phyloP scores from a whole-genome alignment of 2,888 invertebrate genomes.

The Macrosiphum euphorbiae region DNA sequence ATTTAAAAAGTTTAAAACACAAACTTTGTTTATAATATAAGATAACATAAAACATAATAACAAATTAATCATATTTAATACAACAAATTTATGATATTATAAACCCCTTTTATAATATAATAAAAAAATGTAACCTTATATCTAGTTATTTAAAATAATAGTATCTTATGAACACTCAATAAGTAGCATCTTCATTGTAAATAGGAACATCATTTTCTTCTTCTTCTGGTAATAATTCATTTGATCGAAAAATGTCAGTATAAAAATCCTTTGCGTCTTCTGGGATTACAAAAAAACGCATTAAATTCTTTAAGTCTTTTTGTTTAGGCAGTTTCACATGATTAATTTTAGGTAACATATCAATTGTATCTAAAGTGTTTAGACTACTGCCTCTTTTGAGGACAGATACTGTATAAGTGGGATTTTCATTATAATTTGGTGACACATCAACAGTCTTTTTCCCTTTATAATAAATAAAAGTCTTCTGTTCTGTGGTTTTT shows the following conservation, averaged over 20 bases:
- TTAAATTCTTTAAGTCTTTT: constrained; percentile 7
- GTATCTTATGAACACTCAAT: not conserved
- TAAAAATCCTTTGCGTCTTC: constrained; percentile 17
- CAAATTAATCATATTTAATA: too few species aligned
- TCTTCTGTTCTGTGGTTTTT: not conserved
- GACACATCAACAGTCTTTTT: constrained; percentile 11
- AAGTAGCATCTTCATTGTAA: constrained; percentile 35
- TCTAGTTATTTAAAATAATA: not conserved
- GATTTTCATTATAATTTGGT: constrained; percentile 10
- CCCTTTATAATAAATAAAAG: not conserved
- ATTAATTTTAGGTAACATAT: not conserved
- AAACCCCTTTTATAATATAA: not conserved
- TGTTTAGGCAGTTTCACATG: not conserved
- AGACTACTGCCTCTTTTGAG: constrained; percentile 1
- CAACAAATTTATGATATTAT: too few species aligned
- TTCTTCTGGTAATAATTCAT: not conserved
- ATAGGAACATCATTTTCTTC: constrained; percentile 18
- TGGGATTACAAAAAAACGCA: not conserved
- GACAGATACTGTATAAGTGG: not conserved
- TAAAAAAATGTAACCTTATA: not conserved
- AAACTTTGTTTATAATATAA: not conserved
- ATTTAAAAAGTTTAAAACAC: not conserved
- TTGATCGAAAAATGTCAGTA: not conserved
- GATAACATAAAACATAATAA: too few species aligned
- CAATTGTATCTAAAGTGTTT: not conserved